Evolutionary conservation across 2,888 invertebrate genomes (phyloP), one percentile per base, ranked within the genome.

Genomic region (Drosophila anceps): DNA sequence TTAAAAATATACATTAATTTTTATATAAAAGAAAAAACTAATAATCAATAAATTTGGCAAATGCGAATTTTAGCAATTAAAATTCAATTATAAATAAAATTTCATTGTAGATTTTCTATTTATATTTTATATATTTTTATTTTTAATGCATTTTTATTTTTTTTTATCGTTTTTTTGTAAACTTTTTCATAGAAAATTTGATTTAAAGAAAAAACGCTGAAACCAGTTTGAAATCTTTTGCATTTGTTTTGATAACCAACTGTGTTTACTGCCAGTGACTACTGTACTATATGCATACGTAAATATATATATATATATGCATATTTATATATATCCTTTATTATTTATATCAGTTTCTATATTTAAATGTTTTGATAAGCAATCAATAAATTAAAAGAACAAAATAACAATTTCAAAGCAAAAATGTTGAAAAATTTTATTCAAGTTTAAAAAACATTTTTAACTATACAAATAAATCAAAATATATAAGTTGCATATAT

Each of bases 311-410:
- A n/a, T n/a, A n/a, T n/a, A n/a, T n/a, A n/a, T n/a, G n/a, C n/a
- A n/a, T n/a, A n/a, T n/a, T n/a, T n/a, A n/a, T n/a, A n/a, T n/a
- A n/a, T n/a, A 10, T 53, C 37, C 13, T 27, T 4, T 3, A 27
- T 24, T 2, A 27, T 18, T 9, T 35, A n/a, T 24, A n/a, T 2
- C 13, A 18, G 18, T 20, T 31, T 50, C 6, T 31, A 33, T 50
- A 33, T 48, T 29, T 48, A 29, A 48, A n/a, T 4, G 9, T 27
- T 9, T 9, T n/a, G 10, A 27, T 12, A 46, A 46, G 27, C 46
- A 27, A 27, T 46, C 27, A 50, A 50, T 50, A 50, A 50, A 50
- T 18, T 24, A 24, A 24, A 46, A 27, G 15, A n/a, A n/a, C n/a
- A n/a, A n/a, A n/a, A n/a, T 27, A 46, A 27, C 9, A 4, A 41